Evolutionary conservation across 64 coral and sea anemone species (phyloP), one percentile per base, ranked within the genome.

Genomic region (Exaiptasia diaphana): DNA sequence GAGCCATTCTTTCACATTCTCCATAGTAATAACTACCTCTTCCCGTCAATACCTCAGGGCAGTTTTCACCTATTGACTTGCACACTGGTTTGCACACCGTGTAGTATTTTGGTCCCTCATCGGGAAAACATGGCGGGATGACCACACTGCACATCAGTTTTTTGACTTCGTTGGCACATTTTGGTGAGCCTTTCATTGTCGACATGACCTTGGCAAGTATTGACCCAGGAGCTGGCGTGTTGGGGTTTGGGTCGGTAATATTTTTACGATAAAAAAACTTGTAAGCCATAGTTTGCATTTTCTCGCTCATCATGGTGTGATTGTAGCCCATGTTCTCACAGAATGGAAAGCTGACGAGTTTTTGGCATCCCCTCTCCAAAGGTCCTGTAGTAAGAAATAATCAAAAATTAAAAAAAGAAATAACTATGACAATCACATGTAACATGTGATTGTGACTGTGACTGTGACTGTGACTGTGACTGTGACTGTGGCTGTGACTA

Each of bases 331-430:
- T 7, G 69, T 37, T 37, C 2, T 48, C 40, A 6, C 69, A 73
- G 69, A 73, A 48, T 25, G 69, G 69, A 27, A 73, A 73, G 69
- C 44, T 73, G 10, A 73, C 40, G 8, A 73, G 38, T 25, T 23
- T n/a, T 23, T 73, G 69, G 44, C 69, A 73, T 4, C 38, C 69
- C 20, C 69, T 41, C 15, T 73, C 69, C 1, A 73, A 37, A 17
- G 69, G 69, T 14, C 69, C 69, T 73, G 20, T 44, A 4, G 6
- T 29, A 73, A 46, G 9, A 21, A 12, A 15, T 11, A 41, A 71
- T 44, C 5, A 34, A 67, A 28, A 12, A 15, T 21, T 38, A 52
- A 10, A 52, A 52, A n/a, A 10, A 52, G n/a, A n/a, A 10, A 10
- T 12, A 12, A 12, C n/a, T n/a, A 52, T 12, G 49, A 52, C 10